Conservation (phyloP, 2,113 vertebrate genomes). For the Gopherus evgoodei region DNA sequence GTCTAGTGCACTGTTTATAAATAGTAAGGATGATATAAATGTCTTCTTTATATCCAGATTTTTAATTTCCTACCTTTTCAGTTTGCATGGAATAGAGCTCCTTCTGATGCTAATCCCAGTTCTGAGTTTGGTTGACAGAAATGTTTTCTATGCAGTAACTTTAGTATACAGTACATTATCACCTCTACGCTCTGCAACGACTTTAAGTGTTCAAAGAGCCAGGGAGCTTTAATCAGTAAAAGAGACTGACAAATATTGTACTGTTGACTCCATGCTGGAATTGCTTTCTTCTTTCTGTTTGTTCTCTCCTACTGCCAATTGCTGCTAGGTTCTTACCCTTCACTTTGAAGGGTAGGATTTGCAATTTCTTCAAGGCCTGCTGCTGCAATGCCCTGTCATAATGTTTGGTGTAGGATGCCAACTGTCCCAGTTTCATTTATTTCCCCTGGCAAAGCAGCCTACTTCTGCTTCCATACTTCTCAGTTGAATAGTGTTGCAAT, state of each 20-base stretch:
- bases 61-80: constrained; percentile 5
- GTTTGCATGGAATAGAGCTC: neutral
- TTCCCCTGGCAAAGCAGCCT: neutral
- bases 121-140: neutral
- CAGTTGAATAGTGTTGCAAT: neutral
- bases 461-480: neutral
- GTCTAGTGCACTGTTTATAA: neutral
- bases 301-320: neutral
- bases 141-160: neutral
- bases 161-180: neutral
- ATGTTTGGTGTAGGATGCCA: neutral
- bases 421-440: neutral
- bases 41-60: neutral
- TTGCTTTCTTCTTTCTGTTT: neutral
- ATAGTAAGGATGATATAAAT: neutral
- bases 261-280: neutral
- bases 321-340: neutral
- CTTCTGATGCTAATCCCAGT: neutral
- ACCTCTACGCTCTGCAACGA: constrained; percentile 18
- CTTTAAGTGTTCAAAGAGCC: neutral
- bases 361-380: neutral
- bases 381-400: neutral
- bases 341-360: neutral
- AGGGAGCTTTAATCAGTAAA: neutral
- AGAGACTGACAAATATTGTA: neutral